Conservation (phyloP, 2,888 invertebrate species). For the Netelia fuscicornis region DNA sequence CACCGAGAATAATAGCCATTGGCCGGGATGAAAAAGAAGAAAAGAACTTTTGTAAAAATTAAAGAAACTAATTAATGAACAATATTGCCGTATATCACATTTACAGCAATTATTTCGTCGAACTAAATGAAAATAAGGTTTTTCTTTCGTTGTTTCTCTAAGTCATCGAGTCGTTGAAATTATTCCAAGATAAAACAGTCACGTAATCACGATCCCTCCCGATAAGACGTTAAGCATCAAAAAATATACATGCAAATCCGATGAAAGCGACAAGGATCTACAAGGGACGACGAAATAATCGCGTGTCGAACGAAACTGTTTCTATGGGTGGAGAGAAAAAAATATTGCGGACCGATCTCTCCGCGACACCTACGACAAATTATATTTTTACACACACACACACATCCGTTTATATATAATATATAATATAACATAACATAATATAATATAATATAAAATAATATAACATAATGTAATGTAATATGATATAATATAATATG, state of each 20-base stretch:
- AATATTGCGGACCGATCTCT: no score
- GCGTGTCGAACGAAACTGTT: constrained; percentile 30
- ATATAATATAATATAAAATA: no score
- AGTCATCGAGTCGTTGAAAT: neutral
- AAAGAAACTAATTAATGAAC: no score
- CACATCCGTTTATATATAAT: neutral
- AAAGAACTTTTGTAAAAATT: constrained; percentile 31
- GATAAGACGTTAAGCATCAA: neutral
- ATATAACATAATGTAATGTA: no score
- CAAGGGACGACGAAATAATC: neutral
- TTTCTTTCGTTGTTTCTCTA: neutral
- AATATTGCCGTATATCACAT: neutral
- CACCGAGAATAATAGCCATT: constrained; percentile 34
- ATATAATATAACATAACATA: no score
- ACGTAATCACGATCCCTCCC: no score
- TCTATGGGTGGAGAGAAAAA: neutral
- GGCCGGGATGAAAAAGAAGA: constrained; percentile 61
- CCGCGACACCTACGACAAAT: no score
- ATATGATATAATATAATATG: no score
- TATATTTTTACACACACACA: neutral
- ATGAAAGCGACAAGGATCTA: neutral
- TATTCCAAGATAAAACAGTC: no score
- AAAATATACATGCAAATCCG: neutral
- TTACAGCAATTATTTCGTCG: neutral
- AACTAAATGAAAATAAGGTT: neutral